Percentiles rank a stretch among this genome's conserved stretches.
These are phyloP conservation scores for Eupristina koningsbergeri DNA, from an alignment of 1,140 invertebrate genomes.

Conservation along the genomic window DNA sequence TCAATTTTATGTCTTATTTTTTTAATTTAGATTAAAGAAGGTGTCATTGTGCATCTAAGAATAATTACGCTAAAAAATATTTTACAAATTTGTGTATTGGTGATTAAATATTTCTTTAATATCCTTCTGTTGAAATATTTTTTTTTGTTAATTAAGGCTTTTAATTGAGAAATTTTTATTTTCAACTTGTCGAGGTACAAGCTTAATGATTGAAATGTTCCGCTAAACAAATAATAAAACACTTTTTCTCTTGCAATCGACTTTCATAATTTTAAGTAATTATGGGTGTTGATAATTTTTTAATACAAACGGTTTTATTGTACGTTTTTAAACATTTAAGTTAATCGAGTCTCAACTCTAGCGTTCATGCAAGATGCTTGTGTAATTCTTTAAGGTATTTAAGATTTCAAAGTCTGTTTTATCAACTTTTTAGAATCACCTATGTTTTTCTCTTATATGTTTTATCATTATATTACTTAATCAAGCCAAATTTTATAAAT, in stretches of 20 bases:
- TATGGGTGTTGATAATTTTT: not conserved
- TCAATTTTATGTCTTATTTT: not conserved
- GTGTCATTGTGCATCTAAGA: not conserved
- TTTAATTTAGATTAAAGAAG: conserved; percentile 13
- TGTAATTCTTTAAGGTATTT: conserved; percentile 8
- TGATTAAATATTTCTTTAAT: conserved; percentile 17
- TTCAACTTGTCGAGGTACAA: not conserved
- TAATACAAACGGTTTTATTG: not conserved
- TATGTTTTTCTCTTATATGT: conserved; percentile 2
- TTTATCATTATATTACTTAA: conserved; percentile 24
- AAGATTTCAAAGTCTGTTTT: conserved; percentile 22
- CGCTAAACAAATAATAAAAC: not conserved
- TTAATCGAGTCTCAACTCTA: not conserved
- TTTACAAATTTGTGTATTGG: not conserved
- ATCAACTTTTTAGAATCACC: conserved; percentile 8
- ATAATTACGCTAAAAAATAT: not conserved
- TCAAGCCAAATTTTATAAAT: conserved; percentile 9
- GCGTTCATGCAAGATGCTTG: not conserved
- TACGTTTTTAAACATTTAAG: not conserved
- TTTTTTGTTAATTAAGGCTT: not conserved
- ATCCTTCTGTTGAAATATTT: not conserved
- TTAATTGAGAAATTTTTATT: not conserved
- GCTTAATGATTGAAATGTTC: not conserved
- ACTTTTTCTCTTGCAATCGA: not conserved
- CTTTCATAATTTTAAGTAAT: not conserved